phyloP scores from a whole-genome alignment of 2,888 invertebrate genomes.

The Eugnorisma glareosa region DNA sequence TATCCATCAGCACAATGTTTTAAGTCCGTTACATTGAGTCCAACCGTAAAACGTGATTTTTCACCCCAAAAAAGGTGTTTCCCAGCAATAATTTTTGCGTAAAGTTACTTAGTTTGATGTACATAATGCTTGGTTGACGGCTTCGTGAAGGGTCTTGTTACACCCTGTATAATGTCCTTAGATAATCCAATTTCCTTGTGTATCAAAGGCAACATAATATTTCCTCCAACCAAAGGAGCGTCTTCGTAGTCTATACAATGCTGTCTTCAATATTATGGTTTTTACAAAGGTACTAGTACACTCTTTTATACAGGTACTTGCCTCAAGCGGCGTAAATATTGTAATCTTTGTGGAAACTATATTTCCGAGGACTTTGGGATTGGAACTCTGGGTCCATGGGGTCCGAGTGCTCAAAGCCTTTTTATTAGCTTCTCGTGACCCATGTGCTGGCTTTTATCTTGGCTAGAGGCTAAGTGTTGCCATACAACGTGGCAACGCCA shows the following conservation, averaged over 20 bases:
- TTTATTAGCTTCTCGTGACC: too few species aligned
- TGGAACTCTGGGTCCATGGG: not conserved
- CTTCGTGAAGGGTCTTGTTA: too few species aligned
- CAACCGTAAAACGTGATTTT: too few species aligned
- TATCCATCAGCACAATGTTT: too few species aligned
- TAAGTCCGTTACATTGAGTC: too few species aligned
- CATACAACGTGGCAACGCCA: not conserved
- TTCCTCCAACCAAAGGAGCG: not conserved
- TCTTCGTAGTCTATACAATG: not conserved
- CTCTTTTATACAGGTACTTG: not conserved
- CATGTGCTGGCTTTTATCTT: not conserved
- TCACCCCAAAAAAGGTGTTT: too few species aligned
- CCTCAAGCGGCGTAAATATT: too few species aligned
- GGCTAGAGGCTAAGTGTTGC: not conserved
- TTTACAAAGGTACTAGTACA: not conserved
- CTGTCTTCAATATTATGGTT: not conserved
- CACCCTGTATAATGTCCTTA: conserved; percentile 4
- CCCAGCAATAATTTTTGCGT: too few species aligned
- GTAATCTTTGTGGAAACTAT: not conserved
- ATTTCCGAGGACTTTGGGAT: not conserved
- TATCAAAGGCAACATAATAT: conserved; percentile 23
- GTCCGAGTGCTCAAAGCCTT: not conserved
- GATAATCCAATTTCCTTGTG: conserved; percentile 13
- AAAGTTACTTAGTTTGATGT: too few species aligned
- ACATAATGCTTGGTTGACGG: too few species aligned